Evolutionary conservation across 2,888 invertebrate species (phyloP).

Genomic region (Masnerella sp.): DNA sequence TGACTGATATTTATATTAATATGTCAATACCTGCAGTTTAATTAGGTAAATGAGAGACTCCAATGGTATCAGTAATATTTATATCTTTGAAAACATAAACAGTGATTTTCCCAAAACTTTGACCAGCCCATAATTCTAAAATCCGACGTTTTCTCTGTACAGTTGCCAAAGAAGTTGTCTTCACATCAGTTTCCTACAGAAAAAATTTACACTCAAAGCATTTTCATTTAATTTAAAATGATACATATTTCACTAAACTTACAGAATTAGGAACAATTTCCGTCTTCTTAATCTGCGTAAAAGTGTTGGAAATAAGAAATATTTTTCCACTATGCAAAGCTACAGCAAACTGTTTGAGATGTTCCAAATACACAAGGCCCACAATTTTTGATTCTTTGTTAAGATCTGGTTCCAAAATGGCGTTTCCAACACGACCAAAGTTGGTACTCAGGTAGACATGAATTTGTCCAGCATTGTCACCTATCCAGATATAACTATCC

Average conservation of each 20-base stretch:
- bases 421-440: constrained; percentile 74
- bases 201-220: neutral
- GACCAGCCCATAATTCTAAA: constrained; percentile 94
- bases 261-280: constrained; percentile 66
- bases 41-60: neutral
- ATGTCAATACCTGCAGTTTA: neutral
- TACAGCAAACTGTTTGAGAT: constrained; percentile 87
- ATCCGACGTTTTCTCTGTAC: constrained; percentile 70
- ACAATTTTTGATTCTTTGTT: constrained; percentile 83
- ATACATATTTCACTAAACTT: constrained; percentile 7
- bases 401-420: constrained; percentile 82
- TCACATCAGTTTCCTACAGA: constrained; percentile 68
- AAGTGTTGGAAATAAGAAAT: constrained; percentile 71
- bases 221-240: constrained; percentile 7
- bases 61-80: constrained; percentile 70
- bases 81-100: constrained; percentile 85
- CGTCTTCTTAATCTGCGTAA: constrained; percentile 73
- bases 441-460: constrained; percentile 85
- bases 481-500: constrained; percentile 90
- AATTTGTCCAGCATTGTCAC: constrained; percentile 91
- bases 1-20: too few species aligned
- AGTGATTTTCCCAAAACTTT: constrained; percentile 87
- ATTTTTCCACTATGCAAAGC: constrained; percentile 87
- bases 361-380: constrained; percentile 83
- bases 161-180: constrained; percentile 73